These are phyloP conservation scores for Scotopteryx bipunctaria DNA, from an alignment of 2,888 invertebrate genomes.

Conservation along the genomic window DNA sequence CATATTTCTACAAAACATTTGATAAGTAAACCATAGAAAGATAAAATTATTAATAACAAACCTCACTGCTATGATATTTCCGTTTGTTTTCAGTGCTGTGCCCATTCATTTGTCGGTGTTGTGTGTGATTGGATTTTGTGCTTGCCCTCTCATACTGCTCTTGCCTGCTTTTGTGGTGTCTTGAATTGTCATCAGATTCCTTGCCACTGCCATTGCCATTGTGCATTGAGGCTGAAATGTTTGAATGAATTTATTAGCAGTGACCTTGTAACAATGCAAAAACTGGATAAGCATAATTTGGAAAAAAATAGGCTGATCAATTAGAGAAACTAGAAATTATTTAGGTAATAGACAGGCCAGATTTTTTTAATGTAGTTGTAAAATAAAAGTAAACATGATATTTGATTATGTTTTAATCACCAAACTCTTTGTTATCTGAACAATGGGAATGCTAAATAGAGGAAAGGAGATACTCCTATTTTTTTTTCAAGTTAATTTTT, in stretches of 20 bases:
- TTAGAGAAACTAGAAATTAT: too few relatives aligned
- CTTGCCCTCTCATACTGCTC: conserved; percentile 44
- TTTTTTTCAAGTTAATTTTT: neutral
- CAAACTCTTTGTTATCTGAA: neutral
- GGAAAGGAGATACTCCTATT: neutral
- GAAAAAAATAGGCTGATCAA: too few relatives aligned
- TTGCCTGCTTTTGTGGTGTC: conserved; percentile 48
- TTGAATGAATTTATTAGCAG: neutral
- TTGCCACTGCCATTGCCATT: conserved; percentile 68
- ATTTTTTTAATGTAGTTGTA: too few relatives aligned
- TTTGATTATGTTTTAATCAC: too few relatives aligned
- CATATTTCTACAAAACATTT: neutral
- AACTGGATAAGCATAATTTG: too few relatives aligned
- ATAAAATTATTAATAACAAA: conserved; percentile 40
- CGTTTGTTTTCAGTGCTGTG: conserved; percentile 62
- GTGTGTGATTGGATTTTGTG: conserved; percentile 41
- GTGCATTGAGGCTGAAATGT: conserved; percentile 56
- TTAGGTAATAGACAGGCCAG: too few relatives aligned
- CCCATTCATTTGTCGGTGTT: conserved; percentile 59
- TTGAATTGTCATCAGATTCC: conserved; percentile 62
- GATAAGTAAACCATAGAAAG: conserved; percentile 19
- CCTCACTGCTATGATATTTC: conserved; percentile 73
- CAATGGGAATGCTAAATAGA: neutral
- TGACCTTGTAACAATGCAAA: neutral
- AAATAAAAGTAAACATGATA: too few relatives aligned